phyloP scores from a whole-genome alignment of 2,888 invertebrate genomes.

The Rhogogaster chlorosoma region DNA sequence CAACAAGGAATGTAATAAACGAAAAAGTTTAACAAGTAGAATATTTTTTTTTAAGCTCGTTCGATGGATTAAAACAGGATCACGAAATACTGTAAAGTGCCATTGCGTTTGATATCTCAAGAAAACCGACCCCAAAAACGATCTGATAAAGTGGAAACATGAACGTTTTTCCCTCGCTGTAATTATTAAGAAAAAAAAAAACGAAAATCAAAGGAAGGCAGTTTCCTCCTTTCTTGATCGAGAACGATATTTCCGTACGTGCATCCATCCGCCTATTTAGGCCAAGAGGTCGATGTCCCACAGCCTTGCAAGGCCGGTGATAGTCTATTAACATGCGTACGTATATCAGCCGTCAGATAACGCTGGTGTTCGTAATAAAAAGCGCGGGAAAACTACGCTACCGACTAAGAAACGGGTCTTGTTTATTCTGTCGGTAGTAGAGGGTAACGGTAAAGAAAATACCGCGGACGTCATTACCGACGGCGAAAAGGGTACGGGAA shows the following conservation, averaged over 20 bases:
- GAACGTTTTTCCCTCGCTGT: not conserved
- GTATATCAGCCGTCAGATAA: conserved; percentile 58
- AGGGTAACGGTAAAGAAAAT: not conserved
- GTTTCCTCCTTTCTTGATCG: not conserved
- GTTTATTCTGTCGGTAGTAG: not conserved
- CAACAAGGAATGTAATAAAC: not conserved
- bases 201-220: not conserved
- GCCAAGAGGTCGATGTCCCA: conserved; percentile 75
- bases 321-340: conserved; percentile 58
- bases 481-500: conserved; percentile 6
- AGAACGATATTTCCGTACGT: conserved; percentile 34
- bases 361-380: conserved; percentile 54
- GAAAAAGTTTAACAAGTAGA: not conserved
- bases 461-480: not conserved
- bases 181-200: not conserved
- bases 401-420: conserved; percentile 57
- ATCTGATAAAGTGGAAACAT: not conserved
- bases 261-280: conserved; percentile 58
- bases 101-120: not conserved
- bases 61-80: not conserved
- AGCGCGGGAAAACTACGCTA: conserved; percentile 60
- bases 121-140: not conserved
- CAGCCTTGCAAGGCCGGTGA: conserved; percentile 76
- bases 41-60: not conserved
- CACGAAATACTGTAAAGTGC: not conserved